Evolutionary conservation across 2,797 vertebrate species (phyloP).

Genomic region (Scyliorhinus canicula): DNA sequence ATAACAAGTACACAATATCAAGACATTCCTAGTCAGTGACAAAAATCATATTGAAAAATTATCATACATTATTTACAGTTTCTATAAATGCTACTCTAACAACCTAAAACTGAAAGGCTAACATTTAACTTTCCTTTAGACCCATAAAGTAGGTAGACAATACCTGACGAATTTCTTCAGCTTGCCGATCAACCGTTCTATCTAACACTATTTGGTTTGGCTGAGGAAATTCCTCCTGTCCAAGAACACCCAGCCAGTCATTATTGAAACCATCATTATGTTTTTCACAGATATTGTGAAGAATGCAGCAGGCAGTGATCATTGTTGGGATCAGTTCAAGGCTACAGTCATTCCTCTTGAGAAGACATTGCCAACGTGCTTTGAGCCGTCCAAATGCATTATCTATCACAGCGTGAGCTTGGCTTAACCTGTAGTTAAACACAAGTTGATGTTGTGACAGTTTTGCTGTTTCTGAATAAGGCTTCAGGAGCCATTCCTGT

Average conservation of each 20-base stretch:
- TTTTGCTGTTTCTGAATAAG: slow-evolving; percentile 50
- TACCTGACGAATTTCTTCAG: slow-evolving; percentile 30
- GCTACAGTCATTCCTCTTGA: slow-evolving; percentile 54
- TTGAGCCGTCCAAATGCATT: slow-evolving; percentile 55
- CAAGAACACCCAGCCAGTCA: slow-evolving; percentile 55
- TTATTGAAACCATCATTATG: slow-evolving; percentile 55
- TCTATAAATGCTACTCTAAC: background rate
- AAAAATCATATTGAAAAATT: background rate
- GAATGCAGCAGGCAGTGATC: slow-evolving; percentile 57
- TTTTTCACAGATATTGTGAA: slow-evolving; percentile 60
- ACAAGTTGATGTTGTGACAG: slow-evolving; percentile 52
- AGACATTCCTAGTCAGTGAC: slow-evolving; percentile 4
- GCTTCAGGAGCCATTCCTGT: slow-evolving; percentile 61
- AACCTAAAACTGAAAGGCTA: background rate
- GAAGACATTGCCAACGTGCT: slow-evolving; percentile 61
- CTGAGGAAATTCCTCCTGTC: slow-evolving; percentile 51
- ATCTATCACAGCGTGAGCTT: slow-evolving; percentile 53
- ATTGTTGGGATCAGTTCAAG: slow-evolving; percentile 58
- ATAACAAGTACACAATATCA: slow-evolving; percentile 2
- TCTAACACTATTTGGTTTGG: slow-evolving; percentile 41
- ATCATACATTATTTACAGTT: slow-evolving; percentile 29
- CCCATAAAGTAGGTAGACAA: slow-evolving; percentile 30
- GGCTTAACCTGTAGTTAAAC: slow-evolving; percentile 56
- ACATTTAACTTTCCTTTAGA: background rate
- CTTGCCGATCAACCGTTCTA: slow-evolving; percentile 7